These are phyloP conservation scores for Erythrolamprus reginae DNA, from an alignment of 2,113 vertebrate genomes.

Conservation along the genomic window DNA sequence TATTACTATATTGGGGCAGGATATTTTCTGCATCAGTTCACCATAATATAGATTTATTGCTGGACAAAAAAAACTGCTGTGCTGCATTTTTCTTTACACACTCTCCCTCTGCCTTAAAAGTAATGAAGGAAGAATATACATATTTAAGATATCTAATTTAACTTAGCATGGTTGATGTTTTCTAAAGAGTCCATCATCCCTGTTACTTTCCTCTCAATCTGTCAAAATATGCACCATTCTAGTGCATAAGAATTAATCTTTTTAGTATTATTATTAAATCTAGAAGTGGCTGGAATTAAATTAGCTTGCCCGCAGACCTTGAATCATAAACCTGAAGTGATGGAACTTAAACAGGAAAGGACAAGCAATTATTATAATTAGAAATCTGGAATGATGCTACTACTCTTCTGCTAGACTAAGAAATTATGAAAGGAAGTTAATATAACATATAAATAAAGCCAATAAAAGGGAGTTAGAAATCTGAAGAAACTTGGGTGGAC, in stretches of 20 bases:
- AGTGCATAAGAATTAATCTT: background rate
- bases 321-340: background rate
- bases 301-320: background rate
- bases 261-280: background rate
- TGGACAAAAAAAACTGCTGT: background rate
- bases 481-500: background rate
- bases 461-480: background rate
- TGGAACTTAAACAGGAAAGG: background rate
- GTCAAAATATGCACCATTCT: background rate
- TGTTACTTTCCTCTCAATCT: background rate
- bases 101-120: background rate
- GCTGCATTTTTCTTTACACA: background rate
- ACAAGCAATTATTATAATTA: background rate
- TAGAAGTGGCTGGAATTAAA: background rate
- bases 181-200: background rate
- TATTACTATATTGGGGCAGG: background rate
- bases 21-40: background rate
- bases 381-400: background rate
- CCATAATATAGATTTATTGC: background rate
- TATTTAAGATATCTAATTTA: background rate
- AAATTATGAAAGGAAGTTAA: background rate
- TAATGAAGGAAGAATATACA: background rate
- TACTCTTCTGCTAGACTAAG: background rate
- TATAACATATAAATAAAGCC: background rate
- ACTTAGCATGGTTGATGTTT: background rate